These are phyloP conservation scores for Diaprepes abbreviatus DNA, from an alignment of 2,888 invertebrate genomes.

Conservation along the genomic window DNA sequence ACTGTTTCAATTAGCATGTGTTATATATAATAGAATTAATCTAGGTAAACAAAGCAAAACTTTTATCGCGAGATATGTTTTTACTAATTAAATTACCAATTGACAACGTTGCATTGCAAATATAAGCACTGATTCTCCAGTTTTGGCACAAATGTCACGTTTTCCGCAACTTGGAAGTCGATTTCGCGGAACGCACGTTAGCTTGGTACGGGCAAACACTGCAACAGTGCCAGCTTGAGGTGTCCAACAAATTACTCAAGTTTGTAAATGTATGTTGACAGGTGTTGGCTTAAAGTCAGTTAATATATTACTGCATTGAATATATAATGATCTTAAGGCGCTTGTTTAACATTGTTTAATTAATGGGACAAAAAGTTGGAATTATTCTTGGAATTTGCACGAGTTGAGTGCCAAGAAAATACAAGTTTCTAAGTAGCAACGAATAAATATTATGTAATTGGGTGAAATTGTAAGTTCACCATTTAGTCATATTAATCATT, in stretches of 20 bases:
- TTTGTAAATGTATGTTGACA: conserved; percentile 28
- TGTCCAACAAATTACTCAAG: conserved; percentile 40
- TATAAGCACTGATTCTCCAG: background rate
- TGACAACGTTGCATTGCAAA: background rate
- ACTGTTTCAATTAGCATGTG: no score
- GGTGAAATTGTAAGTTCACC: no score
- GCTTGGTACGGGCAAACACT: conserved; percentile 25
- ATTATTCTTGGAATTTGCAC: background rate
- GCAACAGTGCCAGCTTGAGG: conserved; percentile 14
- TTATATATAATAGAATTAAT: no score
- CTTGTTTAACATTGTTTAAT: background rate
- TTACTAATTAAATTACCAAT: background rate
- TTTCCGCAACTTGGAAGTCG: background rate
- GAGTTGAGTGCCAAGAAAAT: background rate
- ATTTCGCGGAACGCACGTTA: background rate
- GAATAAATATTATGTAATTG: no score
- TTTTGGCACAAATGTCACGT: background rate
- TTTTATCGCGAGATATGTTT: no score
- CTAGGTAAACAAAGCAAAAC: no score
- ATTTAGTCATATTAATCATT: no score
- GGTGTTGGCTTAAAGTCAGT: conserved; percentile 19
- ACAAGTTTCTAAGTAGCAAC: background rate
- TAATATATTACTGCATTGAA: conserved; percentile 21
- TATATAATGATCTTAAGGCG: background rate
- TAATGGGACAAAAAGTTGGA: background rate